These are phyloP conservation scores for Eurytoma adleriae DNA, from an alignment of 2,888 invertebrate genomes.

Conservation along the genomic window DNA sequence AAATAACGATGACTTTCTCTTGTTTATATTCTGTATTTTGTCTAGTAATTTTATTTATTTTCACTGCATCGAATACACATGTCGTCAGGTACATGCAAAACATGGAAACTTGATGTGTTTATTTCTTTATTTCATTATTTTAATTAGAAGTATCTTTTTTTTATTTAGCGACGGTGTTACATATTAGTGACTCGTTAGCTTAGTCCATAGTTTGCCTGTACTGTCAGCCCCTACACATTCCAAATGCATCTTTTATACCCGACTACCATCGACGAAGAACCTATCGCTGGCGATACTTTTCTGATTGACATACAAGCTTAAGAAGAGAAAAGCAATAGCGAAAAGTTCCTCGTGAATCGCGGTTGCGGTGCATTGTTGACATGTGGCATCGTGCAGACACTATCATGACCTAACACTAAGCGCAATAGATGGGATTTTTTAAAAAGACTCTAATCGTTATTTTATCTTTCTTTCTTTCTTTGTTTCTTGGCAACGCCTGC, in stretches of 20 bases:
- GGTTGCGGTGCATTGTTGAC: conserved; percentile 34
- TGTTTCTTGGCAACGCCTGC: conserved; percentile 35
- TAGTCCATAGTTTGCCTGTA: conserved; percentile 57
- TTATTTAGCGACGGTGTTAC: conserved; percentile 40
- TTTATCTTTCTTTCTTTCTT: background rate
- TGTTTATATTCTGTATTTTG: conserved; percentile 23
- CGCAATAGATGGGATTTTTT: conserved; percentile 1
- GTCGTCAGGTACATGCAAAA: conserved; percentile 48
- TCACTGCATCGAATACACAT: conserved; percentile 35
- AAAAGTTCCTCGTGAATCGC: conserved; percentile 29
- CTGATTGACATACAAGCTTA: background rate
- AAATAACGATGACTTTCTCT: conserved; percentile 34
- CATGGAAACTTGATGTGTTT: conserved; percentile 42
- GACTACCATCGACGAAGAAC: conserved; percentile 25
- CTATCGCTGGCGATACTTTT: conserved; percentile 21
- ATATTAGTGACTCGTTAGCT: conserved; percentile 50
- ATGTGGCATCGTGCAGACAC: conserved; percentile 47
- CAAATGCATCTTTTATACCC: conserved; percentile 39
- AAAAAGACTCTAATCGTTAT: conserved; percentile 5
- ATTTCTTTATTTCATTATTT: conserved; percentile 27
- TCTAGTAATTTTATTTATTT: conserved; percentile 26
- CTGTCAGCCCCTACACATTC: conserved; percentile 30
- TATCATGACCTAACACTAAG: conserved; percentile 31
- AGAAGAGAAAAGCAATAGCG: background rate
- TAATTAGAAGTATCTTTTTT: conserved; percentile 36